Evolutionary conservation across 92 coral and sea anemone species (phyloP).

Genomic region (Anthopleura xanthogrammica): DNA sequence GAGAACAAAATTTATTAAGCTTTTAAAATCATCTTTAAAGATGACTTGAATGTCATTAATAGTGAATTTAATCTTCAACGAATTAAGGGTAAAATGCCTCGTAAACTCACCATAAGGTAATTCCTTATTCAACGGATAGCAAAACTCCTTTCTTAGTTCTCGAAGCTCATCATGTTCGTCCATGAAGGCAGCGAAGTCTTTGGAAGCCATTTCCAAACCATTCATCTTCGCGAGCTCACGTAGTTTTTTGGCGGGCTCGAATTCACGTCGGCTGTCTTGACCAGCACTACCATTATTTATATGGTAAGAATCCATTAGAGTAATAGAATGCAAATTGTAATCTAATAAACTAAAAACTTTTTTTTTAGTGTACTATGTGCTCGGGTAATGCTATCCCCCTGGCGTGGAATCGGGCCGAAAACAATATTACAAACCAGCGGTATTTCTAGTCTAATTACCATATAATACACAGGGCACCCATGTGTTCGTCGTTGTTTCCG

Average conservation of each 20-base stretch:
- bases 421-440: too few species aligned
- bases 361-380: too few species aligned
- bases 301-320: neutral
- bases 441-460: too few species aligned
- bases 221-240: conserved; percentile 36
- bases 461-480: too few species aligned
- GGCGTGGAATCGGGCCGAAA: too few species aligned
- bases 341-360: neutral
- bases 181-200: conserved; percentile 65
- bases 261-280: neutral
- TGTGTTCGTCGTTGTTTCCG: too few species aligned
- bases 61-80: neutral
- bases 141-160: conserved; percentile 64
- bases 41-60: neutral
- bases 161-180: conserved; percentile 73
- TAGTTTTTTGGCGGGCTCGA: conserved; percentile 58
- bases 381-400: too few species aligned
- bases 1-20: too few species aligned
- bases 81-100: neutral
- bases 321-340: neutral
- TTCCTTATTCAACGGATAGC: conserved; percentile 70
- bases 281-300: neutral
- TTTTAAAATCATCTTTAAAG: neutral
- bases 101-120: conserved; percentile 69
- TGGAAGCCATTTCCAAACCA: conserved; percentile 47